Evolutionary conservation across 2,113 vertebrate genomes (phyloP), one percentile per base, ranked within the genome.

Genomic region (Brachyhypopomus occidentalis): DNA sequence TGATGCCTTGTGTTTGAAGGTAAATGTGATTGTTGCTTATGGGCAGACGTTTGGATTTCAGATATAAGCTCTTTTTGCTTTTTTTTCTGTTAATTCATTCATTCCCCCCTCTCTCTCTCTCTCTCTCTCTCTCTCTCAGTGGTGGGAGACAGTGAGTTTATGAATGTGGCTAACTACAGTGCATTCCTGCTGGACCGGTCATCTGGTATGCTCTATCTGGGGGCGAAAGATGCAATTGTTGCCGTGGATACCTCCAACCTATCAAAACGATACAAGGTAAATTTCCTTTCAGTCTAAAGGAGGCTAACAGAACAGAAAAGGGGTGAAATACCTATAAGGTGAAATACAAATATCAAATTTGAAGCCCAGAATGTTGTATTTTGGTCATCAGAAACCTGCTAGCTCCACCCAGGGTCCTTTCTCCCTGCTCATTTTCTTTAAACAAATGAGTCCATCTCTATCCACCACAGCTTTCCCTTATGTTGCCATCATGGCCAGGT

Each of bases 211-310:
- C 92, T 97, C 11, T 95, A 93, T 55, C 88, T 96, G 12, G 96
- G 95, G 0, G 95, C 94, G 62, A 91, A 85, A 12, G 93, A 96
- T 14, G 87, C 94, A 79, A 91, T 97, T 83, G 79, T 96, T 74
- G 92, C 93, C 2, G 88, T 96, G 78, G 89, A 94, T 84, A 92
- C 89, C 60, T 85, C 83, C 30, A 87, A 91, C 36, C 85, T 94
- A 45, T 87, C 78, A 25, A 74, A 85, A 69, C 5, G 4, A 55
- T 70, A 25, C 59, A 87, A 23, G 90, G 94, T 93, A 85, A 69
- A 58, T 20, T 22, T 22, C 59, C 9, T 27, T 76, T 77, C 67
- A 73, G 19, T n/a, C 62, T 79, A n/a, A 75, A 77, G n/a, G 56
- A 77, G 67, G 63, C 27, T 59, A 58, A 52, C 45, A 14, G 45